phyloP scores from a whole-genome alignment of 2,797 vertebrate species.

The Tragelaphus eurycerus region DNA sequence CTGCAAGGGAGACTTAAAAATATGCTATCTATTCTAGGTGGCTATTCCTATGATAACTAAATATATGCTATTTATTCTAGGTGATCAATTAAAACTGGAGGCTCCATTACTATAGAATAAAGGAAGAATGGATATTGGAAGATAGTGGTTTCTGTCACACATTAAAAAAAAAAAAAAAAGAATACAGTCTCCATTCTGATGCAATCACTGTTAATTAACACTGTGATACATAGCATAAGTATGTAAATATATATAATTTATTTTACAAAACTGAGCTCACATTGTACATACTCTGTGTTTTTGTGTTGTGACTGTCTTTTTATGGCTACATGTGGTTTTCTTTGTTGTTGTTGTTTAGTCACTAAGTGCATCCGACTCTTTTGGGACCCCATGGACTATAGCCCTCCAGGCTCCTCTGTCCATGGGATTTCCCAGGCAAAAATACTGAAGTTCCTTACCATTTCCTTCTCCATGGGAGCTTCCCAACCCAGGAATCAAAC shows the following conservation, averaged over 20 bases:
- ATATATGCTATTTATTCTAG: background rate
- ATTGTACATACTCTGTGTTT: background rate
- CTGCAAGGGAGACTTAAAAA: background rate
- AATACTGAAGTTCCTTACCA: background rate
- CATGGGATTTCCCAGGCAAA: background rate
- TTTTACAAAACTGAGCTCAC: background rate
- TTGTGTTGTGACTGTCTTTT: constrained; percentile 10
- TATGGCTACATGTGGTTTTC: background rate
- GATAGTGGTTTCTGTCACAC: background rate
- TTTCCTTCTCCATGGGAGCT: background rate
- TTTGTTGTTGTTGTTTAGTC: background rate
- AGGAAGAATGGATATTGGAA: background rate
- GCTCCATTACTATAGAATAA: background rate
- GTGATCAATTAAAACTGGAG: background rate
- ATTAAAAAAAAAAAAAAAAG: background rate
- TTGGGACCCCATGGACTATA: background rate
- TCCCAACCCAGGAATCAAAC: background rate
- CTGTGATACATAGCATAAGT: background rate
- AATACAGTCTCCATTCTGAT: background rate
- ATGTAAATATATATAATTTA: background rate
- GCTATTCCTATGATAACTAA: background rate
- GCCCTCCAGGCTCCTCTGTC: background rate
- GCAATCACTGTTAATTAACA: background rate
- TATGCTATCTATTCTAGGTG: background rate
- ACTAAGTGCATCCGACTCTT: background rate